phyloP scores from a whole-genome alignment of 2,888 invertebrate genomes.

The Leptinotarsa peninsularis region DNA sequence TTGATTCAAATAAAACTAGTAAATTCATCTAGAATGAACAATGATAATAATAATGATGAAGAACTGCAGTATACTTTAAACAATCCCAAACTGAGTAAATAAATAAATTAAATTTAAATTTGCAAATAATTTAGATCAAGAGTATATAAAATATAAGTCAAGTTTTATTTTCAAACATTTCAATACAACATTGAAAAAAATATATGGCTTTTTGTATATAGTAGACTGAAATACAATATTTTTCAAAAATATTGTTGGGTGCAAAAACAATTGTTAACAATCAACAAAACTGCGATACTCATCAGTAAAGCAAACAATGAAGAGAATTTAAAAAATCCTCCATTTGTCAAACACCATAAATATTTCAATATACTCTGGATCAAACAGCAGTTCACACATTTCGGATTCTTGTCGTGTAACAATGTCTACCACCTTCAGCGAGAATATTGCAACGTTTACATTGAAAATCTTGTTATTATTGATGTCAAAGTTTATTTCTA shows the following conservation, averaged over 20 bases:
- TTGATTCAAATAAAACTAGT: neutral
- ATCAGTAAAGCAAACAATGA: too few species aligned
- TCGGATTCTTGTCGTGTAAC: neutral
- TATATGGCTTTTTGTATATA: neutral
- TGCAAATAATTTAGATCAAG: neutral
- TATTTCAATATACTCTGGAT: slow-evolving; percentile 4
- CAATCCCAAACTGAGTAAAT: neutral
- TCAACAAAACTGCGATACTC: too few species aligned
- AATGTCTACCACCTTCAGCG: neutral
- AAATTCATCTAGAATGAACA: neutral
- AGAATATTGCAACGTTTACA: neutral
- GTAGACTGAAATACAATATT: neutral
- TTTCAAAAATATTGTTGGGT: neutral
- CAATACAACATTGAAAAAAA: neutral
- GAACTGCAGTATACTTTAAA: neutral
- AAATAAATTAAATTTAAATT: neutral
- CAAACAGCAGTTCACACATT: slow-evolving; percentile 16
- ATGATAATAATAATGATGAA: neutral
- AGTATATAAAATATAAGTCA: neutral
- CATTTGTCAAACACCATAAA: neutral
- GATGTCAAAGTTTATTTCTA: too few species aligned
- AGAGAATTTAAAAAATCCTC: too few species aligned
- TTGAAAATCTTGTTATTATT: neutral
- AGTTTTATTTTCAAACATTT: too few species aligned
- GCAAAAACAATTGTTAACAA: too few species aligned